These are phyloP conservation scores for Drosophila ercepeae DNA, from an alignment of 1,140 invertebrate species.

Conservation along the genomic window DNA sequence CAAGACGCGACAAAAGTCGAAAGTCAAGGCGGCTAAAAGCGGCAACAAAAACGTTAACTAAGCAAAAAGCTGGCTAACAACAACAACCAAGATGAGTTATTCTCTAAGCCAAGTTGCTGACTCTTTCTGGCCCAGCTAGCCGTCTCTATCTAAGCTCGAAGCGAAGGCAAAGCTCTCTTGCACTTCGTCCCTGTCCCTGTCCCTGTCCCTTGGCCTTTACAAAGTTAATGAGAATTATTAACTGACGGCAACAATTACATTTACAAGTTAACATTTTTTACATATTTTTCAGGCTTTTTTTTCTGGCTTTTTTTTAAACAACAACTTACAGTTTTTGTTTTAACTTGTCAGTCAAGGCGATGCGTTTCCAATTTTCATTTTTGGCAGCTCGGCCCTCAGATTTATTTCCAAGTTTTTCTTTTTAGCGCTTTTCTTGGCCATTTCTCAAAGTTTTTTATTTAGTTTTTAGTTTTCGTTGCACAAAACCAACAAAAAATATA, in stretches of 20 bases:
- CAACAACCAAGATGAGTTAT: slow-evolving; percentile 24
- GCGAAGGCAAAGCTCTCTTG: not conserved
- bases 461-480: not conserved
- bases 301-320: slow-evolving; percentile 15
- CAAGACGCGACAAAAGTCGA: slow-evolving; percentile 77
- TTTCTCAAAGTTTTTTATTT: slow-evolving; percentile 2
- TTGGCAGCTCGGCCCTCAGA: slow-evolving; percentile 47
- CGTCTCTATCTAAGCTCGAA: not conserved
- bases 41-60: slow-evolving; percentile 12
- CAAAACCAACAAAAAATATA: slow-evolving; percentile 40
- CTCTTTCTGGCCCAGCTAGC: not conserved
- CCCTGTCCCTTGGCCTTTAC: too few relatives aligned
- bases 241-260: slow-evolving; percentile 38
- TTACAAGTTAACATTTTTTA: slow-evolving; percentile 24
- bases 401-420: slow-evolving; percentile 31
- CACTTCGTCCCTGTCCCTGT: not conserved
- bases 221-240: slow-evolving; percentile 57
- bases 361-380: slow-evolving; percentile 41
- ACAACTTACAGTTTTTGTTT: slow-evolving; percentile 62
- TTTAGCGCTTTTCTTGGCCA: not conserved
- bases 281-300: not conserved
- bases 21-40: slow-evolving; percentile 64
- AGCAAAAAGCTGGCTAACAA: slow-evolving; percentile 1
- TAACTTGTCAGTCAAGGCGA: slow-evolving; percentile 45
- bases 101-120: slow-evolving; percentile 29